phyloP scores from a whole-genome alignment of 2,113 vertebrate genomes.

The Rhodinocichla rosea region DNA sequence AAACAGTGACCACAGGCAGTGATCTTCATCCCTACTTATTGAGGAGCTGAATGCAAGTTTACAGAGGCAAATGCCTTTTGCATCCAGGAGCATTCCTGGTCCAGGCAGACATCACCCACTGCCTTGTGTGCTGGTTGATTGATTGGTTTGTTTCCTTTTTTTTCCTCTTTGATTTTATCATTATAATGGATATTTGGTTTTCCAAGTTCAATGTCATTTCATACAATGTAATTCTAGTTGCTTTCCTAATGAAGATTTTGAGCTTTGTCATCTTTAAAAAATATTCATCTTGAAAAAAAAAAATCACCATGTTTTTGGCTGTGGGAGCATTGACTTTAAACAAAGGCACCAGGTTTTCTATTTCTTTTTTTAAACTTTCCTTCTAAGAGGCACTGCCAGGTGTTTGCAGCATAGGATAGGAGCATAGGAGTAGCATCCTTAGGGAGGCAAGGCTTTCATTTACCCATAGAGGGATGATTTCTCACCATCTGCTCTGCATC shows the following conservation, averaged over 20 bases:
- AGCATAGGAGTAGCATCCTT: background rate
- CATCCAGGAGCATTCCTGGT: background rate
- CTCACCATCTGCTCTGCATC: constrained; percentile 54
- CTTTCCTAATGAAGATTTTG: background rate
- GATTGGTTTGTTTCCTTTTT: background rate
- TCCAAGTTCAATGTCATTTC: background rate
- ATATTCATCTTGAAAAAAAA: background rate
- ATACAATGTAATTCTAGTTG: background rate
- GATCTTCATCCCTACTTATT: background rate
- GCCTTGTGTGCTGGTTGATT: background rate
- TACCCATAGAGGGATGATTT: constrained; percentile 22
- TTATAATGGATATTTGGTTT: background rate
- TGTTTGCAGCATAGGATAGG: constrained; percentile 1
- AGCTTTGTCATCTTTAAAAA: background rate
- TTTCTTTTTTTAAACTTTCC: background rate
- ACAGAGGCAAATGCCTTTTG: background rate
- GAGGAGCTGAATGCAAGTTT: background rate
- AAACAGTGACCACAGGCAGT: background rate
- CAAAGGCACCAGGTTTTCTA: background rate
- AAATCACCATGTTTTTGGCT: background rate
- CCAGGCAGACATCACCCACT: background rate
- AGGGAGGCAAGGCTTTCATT: constrained; percentile 25
- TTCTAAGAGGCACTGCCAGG: constrained; percentile 25
- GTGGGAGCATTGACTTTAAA: background rate
- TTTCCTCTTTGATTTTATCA: background rate